Conservation (phyloP, 2,797 vertebrate genomes). For the Bradypus variegatus region DNA sequence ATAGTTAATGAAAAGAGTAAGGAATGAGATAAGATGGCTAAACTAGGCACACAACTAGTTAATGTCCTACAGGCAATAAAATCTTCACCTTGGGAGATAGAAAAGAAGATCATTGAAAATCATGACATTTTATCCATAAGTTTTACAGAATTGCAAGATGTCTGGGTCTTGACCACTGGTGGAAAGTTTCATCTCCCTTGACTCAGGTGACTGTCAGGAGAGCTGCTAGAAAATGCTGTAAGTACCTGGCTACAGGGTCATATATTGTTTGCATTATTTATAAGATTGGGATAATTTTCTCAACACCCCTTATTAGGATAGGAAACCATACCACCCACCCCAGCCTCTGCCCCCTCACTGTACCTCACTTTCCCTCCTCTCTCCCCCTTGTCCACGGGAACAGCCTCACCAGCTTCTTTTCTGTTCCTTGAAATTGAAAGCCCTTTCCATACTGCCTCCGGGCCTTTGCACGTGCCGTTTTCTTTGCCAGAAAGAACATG, state of each 20-base stretch:
- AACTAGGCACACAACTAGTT: not conserved
- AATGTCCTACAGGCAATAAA: not conserved
- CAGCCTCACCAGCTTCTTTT: not conserved
- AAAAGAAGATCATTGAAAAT: constrained; percentile 11
- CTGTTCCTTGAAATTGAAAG: not conserved
- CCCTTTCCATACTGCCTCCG: not conserved
- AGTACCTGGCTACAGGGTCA: not conserved
- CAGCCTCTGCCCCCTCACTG: not conserved
- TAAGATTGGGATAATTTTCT: not conserved
- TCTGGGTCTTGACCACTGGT: not conserved
- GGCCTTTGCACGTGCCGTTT: not conserved
- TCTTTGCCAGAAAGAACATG: not conserved
- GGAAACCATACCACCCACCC: not conserved
- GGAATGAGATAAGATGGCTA: not conserved
- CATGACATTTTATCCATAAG: not conserved
- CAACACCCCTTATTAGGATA: not conserved
- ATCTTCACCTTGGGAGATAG: not conserved
- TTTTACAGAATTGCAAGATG: not conserved
- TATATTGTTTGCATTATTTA: not conserved
- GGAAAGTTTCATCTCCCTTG: not conserved
- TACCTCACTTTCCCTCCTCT: not conserved
- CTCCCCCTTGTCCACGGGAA: not conserved
- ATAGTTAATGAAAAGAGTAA: not conserved
- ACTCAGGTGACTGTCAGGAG: not conserved
- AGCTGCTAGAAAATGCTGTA: not conserved